Evolutionary conservation across 2,113 vertebrate species (phyloP).

Genomic region (Apistogramma diplotaenia): DNA sequence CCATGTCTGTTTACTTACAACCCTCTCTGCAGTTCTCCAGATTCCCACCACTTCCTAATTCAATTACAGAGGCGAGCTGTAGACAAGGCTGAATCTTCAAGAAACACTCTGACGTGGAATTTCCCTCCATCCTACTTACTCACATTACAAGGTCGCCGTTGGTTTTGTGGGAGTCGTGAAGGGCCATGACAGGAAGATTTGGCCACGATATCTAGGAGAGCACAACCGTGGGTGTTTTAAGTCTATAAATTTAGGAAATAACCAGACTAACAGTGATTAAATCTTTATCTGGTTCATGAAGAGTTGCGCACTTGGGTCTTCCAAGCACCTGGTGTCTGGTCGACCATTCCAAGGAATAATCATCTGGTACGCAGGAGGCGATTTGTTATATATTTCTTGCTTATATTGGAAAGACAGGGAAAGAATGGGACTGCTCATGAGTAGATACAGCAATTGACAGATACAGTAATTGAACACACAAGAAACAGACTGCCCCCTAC

Average conservation of each 20-base stretch:
- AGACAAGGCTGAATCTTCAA: conserved; percentile 46
- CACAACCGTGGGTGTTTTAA: background rate
- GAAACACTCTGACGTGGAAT: conserved; percentile 48
- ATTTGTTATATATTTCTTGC: conserved; percentile 16
- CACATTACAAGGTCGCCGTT: conserved; percentile 23
- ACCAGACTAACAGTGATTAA: conserved; percentile 4
- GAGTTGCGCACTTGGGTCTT: background rate
- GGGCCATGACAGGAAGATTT: conserved; percentile 6
- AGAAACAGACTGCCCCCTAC: background rate
- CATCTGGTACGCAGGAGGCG: background rate
- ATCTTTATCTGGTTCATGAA: conserved; percentile 5
- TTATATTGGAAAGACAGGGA: conserved; percentile 6
- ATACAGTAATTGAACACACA: background rate
- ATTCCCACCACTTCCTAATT: conserved; percentile 74
- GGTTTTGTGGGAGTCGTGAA: conserved; percentile 25
- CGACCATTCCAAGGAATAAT: conserved; percentile 5
- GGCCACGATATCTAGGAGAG: conserved; percentile 12
- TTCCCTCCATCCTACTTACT: conserved; percentile 45
- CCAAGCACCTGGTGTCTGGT: conserved; percentile 31
- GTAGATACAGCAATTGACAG: background rate
- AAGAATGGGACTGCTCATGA: background rate
- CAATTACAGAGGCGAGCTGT: conserved; percentile 63
- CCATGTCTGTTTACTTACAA: conserved; percentile 72
- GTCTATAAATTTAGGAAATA: conserved; percentile 12
- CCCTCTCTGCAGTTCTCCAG: conserved; percentile 70